A percentile compares a stretch with the other conserved stretches of the same genome.
phyloP scores from a whole-genome alignment of 2,888 invertebrate species.

The Tortrix viridana region DNA sequence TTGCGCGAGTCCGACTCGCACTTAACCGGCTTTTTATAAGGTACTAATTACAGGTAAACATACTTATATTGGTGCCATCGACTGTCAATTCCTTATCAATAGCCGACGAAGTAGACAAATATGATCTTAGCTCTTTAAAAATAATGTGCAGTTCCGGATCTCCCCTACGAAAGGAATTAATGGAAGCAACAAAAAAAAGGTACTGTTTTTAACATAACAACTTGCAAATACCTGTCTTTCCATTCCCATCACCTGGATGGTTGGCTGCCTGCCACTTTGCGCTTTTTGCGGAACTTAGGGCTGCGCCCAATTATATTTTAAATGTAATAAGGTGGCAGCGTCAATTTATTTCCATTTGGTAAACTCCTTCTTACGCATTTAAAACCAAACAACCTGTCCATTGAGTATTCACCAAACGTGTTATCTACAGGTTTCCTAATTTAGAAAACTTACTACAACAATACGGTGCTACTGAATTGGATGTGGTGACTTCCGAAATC shows the following conservation, averaged over 20 bases:
- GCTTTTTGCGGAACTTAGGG: no score
- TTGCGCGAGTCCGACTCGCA: no score
- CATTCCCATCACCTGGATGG: no score
- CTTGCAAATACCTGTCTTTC: no score
- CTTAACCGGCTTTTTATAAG: no score
- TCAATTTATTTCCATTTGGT: no score
- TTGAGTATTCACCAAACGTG: no score
- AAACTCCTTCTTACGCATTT: no score
- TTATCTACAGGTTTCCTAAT: conserved; percentile 55
- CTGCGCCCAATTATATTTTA: no score
- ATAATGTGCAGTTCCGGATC: conserved; percentile 64
- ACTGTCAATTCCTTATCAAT: conserved; percentile 57
- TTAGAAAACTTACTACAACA: conserved; percentile 62
- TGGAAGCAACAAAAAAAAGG: conserved; percentile 63
- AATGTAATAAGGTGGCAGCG: no score
- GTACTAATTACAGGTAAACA: conserved; percentile 57
- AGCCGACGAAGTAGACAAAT: conserved; percentile 49
- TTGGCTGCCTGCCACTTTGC: no score
- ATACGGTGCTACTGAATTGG: conserved; percentile 71
- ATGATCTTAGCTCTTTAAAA: conserved; percentile 61
- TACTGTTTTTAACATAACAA: conserved; percentile 38
- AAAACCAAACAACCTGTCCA: no score
- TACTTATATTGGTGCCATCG: conserved; percentile 61
- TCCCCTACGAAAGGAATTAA: conserved; percentile 64
- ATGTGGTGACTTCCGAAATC: conserved; percentile 65